Evolutionary conservation across 1,140 invertebrate species (phyloP).

Genomic region (Vanessa tameamea): DNA sequence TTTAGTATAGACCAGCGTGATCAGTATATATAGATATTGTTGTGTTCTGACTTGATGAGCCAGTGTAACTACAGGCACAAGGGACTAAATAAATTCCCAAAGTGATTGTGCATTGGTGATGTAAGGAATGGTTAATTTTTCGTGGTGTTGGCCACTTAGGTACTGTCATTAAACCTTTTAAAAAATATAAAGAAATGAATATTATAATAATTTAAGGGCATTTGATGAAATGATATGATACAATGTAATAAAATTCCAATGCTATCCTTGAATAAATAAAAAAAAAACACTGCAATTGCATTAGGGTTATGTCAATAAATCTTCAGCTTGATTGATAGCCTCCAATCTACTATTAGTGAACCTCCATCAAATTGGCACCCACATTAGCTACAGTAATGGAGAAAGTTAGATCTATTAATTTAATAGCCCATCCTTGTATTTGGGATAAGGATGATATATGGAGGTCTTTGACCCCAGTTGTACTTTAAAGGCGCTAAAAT

Average conservation of each 20-base stretch:
- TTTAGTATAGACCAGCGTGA: too few relatives aligned
- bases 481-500: background rate
- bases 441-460: slow-evolving; percentile 23
- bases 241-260: background rate
- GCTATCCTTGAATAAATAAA: slow-evolving; percentile 12
- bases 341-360: slow-evolving; percentile 57
- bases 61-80: too few relatives aligned
- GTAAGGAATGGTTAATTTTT: too few relatives aligned
- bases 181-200: background rate
- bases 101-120: too few relatives aligned
- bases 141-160: too few relatives aligned
- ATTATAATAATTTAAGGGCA: too few relatives aligned
- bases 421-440: slow-evolving; percentile 20
- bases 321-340: slow-evolving; percentile 51
- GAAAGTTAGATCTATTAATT: slow-evolving; percentile 24
- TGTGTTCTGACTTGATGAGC: too few relatives aligned
- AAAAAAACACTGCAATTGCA: slow-evolving; percentile 36
- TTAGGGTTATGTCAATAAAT: slow-evolving; percentile 35
- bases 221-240: too few relatives aligned
- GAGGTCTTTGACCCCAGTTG: background rate
- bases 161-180: too few relatives aligned
- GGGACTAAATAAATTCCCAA: too few relatives aligned
- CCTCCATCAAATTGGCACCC: slow-evolving; percentile 28
- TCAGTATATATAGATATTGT: too few relatives aligned
- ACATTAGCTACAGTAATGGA: slow-evolving; percentile 48